phyloP scores from a whole-genome alignment of 2,797 vertebrate genomes.

The Xiphorhynchus erythropygius region DNA sequence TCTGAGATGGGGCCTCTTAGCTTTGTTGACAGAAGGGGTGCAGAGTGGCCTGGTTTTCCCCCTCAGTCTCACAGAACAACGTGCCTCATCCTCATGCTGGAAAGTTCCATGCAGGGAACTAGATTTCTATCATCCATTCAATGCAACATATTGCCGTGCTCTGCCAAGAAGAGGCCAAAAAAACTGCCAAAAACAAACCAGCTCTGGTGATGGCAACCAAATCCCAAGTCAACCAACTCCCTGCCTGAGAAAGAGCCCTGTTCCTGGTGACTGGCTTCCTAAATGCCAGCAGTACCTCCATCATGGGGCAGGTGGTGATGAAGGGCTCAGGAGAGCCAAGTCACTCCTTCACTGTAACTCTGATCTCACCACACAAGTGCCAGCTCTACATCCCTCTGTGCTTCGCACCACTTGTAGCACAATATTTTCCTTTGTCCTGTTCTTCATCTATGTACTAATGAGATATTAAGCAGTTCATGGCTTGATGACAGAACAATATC shows the following conservation, averaged over 20 bases:
- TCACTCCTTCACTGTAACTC: not conserved
- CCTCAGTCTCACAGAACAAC: not conserved
- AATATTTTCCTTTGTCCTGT: not conserved
- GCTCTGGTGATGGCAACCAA: not conserved
- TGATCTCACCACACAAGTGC: not conserved
- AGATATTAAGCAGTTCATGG: not conserved
- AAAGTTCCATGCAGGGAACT: not conserved
- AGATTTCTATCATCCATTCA: not conserved
- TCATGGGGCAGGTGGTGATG: not conserved
- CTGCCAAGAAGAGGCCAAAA: not conserved
- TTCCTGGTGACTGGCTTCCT: not conserved
- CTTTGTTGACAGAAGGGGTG: not conserved
- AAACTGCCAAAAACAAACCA: not conserved
- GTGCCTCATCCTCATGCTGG: not conserved
- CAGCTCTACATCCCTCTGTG: not conserved
- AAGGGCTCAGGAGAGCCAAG: not conserved
- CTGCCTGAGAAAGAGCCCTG: not conserved
- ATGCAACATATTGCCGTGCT: not conserved
- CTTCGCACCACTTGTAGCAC: not conserved
- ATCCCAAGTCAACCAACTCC: not conserved
- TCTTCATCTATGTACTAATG: not conserved
- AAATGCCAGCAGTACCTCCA: not conserved
- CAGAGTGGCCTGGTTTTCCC: not conserved
- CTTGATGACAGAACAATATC: not conserved
- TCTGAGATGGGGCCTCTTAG: not conserved